phyloP scores from a whole-genome alignment of 2,797 vertebrate species.

The Macropus fuliginosus region DNA sequence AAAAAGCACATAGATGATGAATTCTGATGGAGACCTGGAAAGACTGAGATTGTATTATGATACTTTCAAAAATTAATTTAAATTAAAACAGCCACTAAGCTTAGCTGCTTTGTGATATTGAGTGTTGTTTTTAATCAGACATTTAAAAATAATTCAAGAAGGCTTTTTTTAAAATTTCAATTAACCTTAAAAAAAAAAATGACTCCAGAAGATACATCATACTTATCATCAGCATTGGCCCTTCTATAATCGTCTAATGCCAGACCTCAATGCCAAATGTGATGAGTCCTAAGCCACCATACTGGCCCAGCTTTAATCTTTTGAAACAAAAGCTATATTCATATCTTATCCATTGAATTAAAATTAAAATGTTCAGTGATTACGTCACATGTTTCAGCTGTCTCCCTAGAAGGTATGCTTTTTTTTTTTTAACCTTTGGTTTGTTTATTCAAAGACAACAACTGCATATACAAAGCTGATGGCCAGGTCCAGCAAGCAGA shows the following conservation, averaged over 20 bases:
- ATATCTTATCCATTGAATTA: conserved; percentile 53
- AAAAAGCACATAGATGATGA: background rate
- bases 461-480: conserved; percentile 50
- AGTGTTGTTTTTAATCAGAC: background rate
- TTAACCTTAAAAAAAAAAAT: background rate
- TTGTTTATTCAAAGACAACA: conserved; percentile 73
- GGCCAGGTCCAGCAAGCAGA: conserved; percentile 49
- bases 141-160: background rate
- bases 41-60: background rate
- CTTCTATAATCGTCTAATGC: conserved; percentile 63
- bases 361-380: conserved; percentile 63
- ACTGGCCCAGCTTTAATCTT: conserved; percentile 58
- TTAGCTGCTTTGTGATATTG: background rate
- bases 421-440: conserved; percentile 57
- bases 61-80: background rate
- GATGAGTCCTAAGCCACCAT: conserved; percentile 71
- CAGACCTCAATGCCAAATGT: conserved; percentile 78
- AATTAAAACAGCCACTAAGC: background rate
- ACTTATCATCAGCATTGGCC: conserved; percentile 23
- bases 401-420: conserved; percentile 45
- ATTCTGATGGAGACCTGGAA: background rate
- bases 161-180: background rate
- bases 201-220: conserved; percentile 5
- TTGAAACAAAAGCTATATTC: conserved; percentile 55
- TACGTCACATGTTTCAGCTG: conserved; percentile 43